Evolutionary conservation across 2,888 invertebrate genomes (phyloP), one percentile per base, ranked within the genome.

Genomic region (Cataglyphis cursor): DNA sequence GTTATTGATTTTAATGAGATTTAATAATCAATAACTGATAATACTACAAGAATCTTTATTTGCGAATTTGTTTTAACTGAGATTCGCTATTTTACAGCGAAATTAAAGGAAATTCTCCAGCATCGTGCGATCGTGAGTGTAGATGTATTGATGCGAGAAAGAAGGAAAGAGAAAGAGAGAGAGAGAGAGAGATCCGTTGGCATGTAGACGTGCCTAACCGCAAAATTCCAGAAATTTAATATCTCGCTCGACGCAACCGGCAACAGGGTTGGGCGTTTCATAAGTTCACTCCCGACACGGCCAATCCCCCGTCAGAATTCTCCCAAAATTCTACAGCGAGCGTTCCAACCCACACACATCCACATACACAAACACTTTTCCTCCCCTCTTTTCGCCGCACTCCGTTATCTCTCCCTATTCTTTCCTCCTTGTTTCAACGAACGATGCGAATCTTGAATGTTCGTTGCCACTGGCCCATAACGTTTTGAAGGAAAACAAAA

Each of bases 181-280:
- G 24, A 28, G 6, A 31, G 75, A 64, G 85, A 62, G 82, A 66
- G 83, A 85, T 74, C 85, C 88, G 89, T 89, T 81, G 91, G 90
- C 90, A 90, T 85, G 90, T 89, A 90, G 91, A 90, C 90, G 89
- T 87, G 90, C 89, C 89, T 90, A 90, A 95, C 95, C 95, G 95
- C 95, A 95, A 95, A 95, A 95, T 95, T 95, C 95, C 95, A 95
- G 95, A 95, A 95, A 95, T 96, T 96, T 95, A 96, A 96, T 96
- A 96, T 95, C 95, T 93, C 92, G 91, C 92, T 90, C 91, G 89
- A 90, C 91, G 90, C 88, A 80, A 86, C 91, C 85, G 87, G 87
- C 90, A 87, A 85, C 90, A 89, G 85, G 90, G 89, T 88, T 88
- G 89, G 89, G 90, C 91, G 91, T 94, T 93, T 93, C 93, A 93